Evolutionary conservation across 2,888 invertebrate genomes (phyloP), one percentile per base, ranked within the genome.

Genomic region (Yponomeuta evonymella): DNA sequence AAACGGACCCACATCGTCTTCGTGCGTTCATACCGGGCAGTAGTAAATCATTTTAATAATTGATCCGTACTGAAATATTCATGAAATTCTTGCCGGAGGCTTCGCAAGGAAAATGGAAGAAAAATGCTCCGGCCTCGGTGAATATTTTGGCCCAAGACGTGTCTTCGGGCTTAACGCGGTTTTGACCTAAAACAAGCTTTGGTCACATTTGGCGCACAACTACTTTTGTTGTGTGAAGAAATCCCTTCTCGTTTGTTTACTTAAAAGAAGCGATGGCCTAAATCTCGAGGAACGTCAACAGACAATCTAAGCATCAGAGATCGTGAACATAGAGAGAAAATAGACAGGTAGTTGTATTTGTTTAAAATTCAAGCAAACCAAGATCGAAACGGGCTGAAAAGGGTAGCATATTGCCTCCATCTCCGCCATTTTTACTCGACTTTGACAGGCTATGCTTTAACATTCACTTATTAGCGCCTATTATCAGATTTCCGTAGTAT

Each of bases 21-120:
- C 75, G 77, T 79, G 76, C 81, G 81, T 83, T 84, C 81, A 80
- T 79, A 80, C 78, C 78, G 79, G 75, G 78, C 80, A 82, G 86
- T 82, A 86, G 88, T 91, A 91, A 90, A 91, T 91, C 90, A 91
- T 91, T 88, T 91, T 89, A 91, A 92, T 92, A 92, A 91, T 90
- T 90, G 89, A 92, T 90, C 87, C 81, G 76, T 80, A 78, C 78
- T 85, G 85, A 90, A 90, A 91, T 90, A 91, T 91, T 90, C 90
- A 92, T 89, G 87, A 87, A 88, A 82, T 85, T 87, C 82, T 82
- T 81, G 76, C 83, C 81, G 83, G 83, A 88, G 85, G 87, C 85
- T 83, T 83, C 81, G 80, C 78, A 79, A 79, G 82, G 83, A 85
- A 86, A 88, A 85, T 83, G 83, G 84, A 87, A 87, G 88, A 89